Evolutionary conservation across 1,140 invertebrate genomes (phyloP).

Genomic region (Trachymyrmex cornetzi): DNA sequence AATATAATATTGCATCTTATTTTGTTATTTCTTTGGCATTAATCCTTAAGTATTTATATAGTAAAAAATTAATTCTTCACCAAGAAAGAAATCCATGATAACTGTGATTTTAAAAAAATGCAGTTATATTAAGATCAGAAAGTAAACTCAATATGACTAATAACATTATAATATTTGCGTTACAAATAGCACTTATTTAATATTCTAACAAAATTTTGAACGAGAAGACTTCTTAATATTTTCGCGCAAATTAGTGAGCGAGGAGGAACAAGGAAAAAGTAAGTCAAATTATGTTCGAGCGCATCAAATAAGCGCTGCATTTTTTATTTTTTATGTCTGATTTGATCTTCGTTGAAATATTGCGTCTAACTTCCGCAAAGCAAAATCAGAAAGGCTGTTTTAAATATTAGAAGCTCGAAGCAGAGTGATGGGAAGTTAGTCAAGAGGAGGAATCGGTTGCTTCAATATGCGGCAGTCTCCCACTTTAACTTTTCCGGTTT

Average conservation of each 20-base stretch:
- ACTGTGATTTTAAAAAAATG: not conserved
- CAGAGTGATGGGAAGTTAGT: slow-evolving; percentile 36
- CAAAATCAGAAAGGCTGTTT: slow-evolving; percentile 66
- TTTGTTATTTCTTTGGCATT: not conserved
- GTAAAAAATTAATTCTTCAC: not conserved
- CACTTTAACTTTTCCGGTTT: slow-evolving; percentile 83
- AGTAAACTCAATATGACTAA: not conserved
- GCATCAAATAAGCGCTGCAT: not conserved
- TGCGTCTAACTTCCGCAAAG: slow-evolving; percentile 30
- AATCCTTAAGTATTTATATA: not conserved
- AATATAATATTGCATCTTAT: not conserved
- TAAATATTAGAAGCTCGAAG: slow-evolving; percentile 73
- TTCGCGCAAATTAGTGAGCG: not conserved
- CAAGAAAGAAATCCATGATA: not conserved
- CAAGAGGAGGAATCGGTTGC: slow-evolving; percentile 68
- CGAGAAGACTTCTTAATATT: not conserved
- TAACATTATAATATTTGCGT: not conserved
- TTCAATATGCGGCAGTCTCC: slow-evolving; percentile 81
- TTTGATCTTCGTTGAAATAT: slow-evolving; percentile 19
- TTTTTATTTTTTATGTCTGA: slow-evolving; percentile 12
- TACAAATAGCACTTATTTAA: not conserved
- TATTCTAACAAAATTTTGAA: slow-evolving; percentile 4
- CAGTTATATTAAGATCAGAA: not conserved
- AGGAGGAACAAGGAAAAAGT: not conserved
- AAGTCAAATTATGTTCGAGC: not conserved